Conservation (phyloP, 64 coral and sea anemone species). For the Hydrozoanthus tunicans region DNA sequence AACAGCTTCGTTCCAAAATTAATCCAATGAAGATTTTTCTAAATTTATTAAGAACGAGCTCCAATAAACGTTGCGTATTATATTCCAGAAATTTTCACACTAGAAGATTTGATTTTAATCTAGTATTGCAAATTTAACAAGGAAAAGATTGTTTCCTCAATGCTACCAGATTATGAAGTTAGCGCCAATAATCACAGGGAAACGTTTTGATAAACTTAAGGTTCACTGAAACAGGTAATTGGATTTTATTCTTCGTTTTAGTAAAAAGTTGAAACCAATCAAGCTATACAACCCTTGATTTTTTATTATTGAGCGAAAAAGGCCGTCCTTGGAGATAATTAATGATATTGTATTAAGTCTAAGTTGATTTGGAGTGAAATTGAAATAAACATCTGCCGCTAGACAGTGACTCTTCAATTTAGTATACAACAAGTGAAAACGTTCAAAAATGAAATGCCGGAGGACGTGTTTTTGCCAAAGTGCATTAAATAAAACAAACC, state of each 20-base stretch:
- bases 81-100: too few species aligned
- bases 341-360: conserved; percentile 1
- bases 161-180: too few species aligned
- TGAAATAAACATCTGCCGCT: not conserved
- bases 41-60: too few species aligned
- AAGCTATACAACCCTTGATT: not conserved
- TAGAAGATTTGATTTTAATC: too few species aligned
- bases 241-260: not conserved
- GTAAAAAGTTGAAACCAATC: not conserved
- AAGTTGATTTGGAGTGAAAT: not conserved
- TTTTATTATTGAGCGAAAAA: not conserved
- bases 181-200: too few species aligned
- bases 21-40: too few species aligned
- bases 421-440: not conserved
- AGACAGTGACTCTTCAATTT: not conserved
- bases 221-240: not conserved
- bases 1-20: too few species aligned
- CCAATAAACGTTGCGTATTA: too few species aligned
- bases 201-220: too few species aligned
- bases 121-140: too few species aligned
- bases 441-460: not conserved
- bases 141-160: too few species aligned
- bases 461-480: not conserved
- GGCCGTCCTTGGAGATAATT: not conserved
- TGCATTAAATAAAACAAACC: not conserved